Conservation (phyloP, 2,113 vertebrate species). For the Callospermophilus lateralis region DNA sequence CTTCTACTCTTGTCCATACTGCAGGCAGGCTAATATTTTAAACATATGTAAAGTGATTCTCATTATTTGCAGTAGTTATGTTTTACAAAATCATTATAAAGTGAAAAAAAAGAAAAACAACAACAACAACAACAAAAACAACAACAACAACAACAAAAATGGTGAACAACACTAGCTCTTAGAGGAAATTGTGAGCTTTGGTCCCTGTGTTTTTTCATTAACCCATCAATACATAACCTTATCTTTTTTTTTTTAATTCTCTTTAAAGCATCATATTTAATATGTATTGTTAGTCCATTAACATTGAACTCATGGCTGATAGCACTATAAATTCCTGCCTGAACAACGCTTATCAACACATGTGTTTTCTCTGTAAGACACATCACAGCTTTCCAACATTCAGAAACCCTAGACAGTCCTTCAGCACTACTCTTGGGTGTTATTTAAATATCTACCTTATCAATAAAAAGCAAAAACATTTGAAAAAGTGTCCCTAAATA, state of each 20-base stretch:
- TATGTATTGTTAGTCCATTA: background rate
- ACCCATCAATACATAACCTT: background rate
- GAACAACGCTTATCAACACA: background rate
- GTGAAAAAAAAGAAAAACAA: background rate
- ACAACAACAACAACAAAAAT: too few relatives aligned
- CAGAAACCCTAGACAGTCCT: background rate
- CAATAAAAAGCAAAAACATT: background rate
- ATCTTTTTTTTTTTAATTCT: background rate
- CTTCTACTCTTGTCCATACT: background rate
- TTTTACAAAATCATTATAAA: background rate
- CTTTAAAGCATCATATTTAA: background rate
- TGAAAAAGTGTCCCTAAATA: background rate
- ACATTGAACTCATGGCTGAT: background rate
- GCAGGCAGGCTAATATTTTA: background rate
- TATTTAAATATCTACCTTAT: background rate
- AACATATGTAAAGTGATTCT: background rate
- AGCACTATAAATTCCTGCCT: background rate
- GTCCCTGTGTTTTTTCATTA: background rate
- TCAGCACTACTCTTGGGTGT: background rate
- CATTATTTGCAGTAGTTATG: background rate
- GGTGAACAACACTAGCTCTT: background rate
- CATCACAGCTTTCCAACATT: background rate
- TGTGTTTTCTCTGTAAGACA: background rate
- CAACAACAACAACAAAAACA: too few relatives aligned
- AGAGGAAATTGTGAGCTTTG: background rate